Percentiles rank a stretch among this genome's conserved stretches.
Conservation (phyloP, 2,797 vertebrate species). For the Acanthurus tractus region DNA sequence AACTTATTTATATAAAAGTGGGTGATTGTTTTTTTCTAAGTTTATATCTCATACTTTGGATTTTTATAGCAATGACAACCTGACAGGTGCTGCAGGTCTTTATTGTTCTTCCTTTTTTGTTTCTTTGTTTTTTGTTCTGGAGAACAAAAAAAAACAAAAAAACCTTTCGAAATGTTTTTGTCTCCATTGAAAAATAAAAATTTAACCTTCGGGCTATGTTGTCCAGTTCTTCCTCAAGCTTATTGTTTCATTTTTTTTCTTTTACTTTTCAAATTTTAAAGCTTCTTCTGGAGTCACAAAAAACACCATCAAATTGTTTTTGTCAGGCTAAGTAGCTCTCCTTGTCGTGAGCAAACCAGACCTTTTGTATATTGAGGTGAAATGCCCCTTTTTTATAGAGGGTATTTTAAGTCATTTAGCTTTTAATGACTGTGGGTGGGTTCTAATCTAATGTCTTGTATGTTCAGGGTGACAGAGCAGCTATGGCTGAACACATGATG, state of each 20-base stretch:
- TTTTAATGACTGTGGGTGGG: neutral
- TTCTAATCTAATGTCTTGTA: neutral
- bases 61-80: neutral
- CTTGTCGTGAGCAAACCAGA: neutral
- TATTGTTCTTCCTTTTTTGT: no score
- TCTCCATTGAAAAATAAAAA: neutral
- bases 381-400: no score
- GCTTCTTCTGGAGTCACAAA: neutral
- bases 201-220: neutral
- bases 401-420: neutral
- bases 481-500: conserved; percentile 96
- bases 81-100: neutral
- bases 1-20: no score
- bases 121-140: no score
- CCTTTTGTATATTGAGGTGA: neutral
- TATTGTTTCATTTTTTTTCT: neutral
- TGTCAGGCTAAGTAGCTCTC: neutral
- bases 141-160: no score
- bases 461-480: conserved; percentile 60
- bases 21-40: neutral
- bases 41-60: neutral
- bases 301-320: neutral
- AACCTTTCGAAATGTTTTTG: neutral
- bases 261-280: neutral
- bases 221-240: neutral